Evolutionary conservation across 2,888 invertebrate genomes (phyloP).

Genomic region (Schizaphis graminum): DNA sequence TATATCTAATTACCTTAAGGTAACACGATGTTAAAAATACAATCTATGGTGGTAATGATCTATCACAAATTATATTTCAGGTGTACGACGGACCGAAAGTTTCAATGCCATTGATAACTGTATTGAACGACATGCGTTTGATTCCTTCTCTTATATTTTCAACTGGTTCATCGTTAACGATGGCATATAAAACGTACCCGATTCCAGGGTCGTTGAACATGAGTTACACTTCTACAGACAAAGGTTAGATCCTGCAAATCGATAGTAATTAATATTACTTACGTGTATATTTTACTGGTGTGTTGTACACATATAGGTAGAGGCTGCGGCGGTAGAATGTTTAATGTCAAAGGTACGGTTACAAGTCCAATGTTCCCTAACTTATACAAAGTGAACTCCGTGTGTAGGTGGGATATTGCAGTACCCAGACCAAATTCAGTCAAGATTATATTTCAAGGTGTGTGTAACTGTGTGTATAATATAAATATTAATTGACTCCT

Average conservation of each 20-base stretch:
- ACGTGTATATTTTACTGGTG: neutral
- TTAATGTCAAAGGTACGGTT: constrained; percentile 79
- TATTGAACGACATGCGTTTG: neutral
- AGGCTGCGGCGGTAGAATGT: constrained; percentile 89
- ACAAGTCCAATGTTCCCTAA: constrained; percentile 83
- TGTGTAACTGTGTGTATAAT: neutral
- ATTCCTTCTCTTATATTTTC: constrained; percentile 5
- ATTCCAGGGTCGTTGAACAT: neutral
- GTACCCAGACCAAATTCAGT: constrained; percentile 58
- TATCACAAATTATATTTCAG: neutral
- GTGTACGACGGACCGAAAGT: constrained; percentile 5
- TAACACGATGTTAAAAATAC: neutral
- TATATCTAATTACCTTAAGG: neutral
- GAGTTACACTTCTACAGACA: constrained; percentile 49
- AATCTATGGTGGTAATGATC: neutral
- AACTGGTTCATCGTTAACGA: constrained; percentile 28
- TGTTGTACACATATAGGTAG: constrained; percentile 10
- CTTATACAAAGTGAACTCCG: constrained; percentile 75
- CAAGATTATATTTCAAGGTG: neutral
- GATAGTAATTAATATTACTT: neutral
- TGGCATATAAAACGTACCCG: neutral
- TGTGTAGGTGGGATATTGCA: constrained; percentile 74
- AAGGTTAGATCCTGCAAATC: constrained; percentile 1
- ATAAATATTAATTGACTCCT: neutral
- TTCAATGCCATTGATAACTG: neutral